phyloP scores from a whole-genome alignment of 2,113 vertebrate species.

The Potamarius usumacintae region DNA sequence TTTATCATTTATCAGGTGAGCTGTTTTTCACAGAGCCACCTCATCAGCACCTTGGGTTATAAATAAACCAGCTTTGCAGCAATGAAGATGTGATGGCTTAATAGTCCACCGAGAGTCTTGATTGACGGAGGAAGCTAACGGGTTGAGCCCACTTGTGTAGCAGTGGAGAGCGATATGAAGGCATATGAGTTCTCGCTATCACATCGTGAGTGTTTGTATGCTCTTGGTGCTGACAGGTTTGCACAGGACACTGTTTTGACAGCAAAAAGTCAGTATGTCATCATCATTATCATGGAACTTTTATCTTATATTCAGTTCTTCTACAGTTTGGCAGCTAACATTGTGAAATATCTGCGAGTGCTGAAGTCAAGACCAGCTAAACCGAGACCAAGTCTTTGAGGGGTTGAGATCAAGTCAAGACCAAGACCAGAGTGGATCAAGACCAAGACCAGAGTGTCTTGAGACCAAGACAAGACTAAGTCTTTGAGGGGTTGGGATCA shows the following conservation, averaged over 20 bases:
- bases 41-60: constrained; percentile 72
- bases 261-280: neutral
- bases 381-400: too few relatives aligned
- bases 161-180: constrained; percentile 61
- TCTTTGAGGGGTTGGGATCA: too few relatives aligned
- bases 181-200: constrained; percentile 49
- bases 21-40: constrained; percentile 48
- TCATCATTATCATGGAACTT: neutral
- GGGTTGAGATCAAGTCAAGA: too few relatives aligned
- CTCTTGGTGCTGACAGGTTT: constrained; percentile 18
- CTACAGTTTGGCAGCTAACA: neutral
- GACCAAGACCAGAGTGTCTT: too few relatives aligned
- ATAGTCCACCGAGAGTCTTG: constrained; percentile 72
- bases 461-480: too few relatives aligned
- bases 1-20: constrained; percentile 45
- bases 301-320: neutral
- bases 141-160: constrained; percentile 56
- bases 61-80: constrained; percentile 65
- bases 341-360: too few relatives aligned
- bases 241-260: constrained; percentile 17
- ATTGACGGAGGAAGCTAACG: constrained; percentile 66
- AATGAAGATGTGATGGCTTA: constrained; percentile 69
- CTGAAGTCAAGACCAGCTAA: too few relatives aligned
- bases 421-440: too few relatives aligned
- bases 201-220: constrained; percentile 4